Percentiles rank a stretch among this genome's conserved stretches.
Evolutionary conservation across 1,140 invertebrate genomes (phyloP).

Genomic region (Helicorthomorpha holstii): DNA sequence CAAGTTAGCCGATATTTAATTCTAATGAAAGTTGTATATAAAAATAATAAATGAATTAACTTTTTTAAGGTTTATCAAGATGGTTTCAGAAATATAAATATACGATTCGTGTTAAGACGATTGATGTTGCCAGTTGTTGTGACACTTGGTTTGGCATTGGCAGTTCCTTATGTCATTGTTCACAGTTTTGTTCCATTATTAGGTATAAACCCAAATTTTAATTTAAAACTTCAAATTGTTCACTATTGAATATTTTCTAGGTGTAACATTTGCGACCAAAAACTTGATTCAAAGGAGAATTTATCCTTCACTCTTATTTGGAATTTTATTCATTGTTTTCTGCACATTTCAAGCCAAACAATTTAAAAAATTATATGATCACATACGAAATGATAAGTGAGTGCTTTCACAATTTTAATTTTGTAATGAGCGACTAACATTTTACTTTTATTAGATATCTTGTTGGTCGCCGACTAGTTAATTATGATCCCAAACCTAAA

Average conservation of each 20-base stretch:
- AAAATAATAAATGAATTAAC: not conserved
- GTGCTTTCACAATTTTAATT: conserved; percentile 10
- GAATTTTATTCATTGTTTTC: conserved; percentile 45
- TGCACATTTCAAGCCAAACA: conserved; percentile 67
- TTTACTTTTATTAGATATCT: conserved; percentile 39
- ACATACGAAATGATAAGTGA: conserved; percentile 97
- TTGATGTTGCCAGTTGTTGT: conserved; percentile 78
- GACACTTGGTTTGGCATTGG: conserved; percentile 65
- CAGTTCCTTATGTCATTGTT: conserved; percentile 75
- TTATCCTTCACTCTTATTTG: conserved; percentile 71
- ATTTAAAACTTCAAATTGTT: conserved; percentile 15
- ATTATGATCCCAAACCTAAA: conserved; percentile 57
- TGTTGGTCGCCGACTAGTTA: conserved; percentile 82
- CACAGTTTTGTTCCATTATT: conserved; percentile 65
- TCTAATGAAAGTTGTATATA: not conserved
- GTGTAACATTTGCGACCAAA: conserved; percentile 47
- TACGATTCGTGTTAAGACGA: conserved; percentile 65
- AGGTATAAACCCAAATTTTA: conserved; percentile 20
- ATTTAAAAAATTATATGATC: conserved; percentile 85
- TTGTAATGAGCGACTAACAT: too few species aligned
- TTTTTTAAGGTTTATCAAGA: conserved; percentile 46
- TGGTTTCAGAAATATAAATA: conserved; percentile 80
- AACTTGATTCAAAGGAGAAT: conserved; percentile 68
- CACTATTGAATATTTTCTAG: conserved; percentile 17
- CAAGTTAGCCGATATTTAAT: conserved; percentile 46